A percentile compares a stretch with the other conserved stretches of the same genome.
Conservation (phyloP, 2,888 invertebrate species). For the Microctonus aethiopoides region DNA sequence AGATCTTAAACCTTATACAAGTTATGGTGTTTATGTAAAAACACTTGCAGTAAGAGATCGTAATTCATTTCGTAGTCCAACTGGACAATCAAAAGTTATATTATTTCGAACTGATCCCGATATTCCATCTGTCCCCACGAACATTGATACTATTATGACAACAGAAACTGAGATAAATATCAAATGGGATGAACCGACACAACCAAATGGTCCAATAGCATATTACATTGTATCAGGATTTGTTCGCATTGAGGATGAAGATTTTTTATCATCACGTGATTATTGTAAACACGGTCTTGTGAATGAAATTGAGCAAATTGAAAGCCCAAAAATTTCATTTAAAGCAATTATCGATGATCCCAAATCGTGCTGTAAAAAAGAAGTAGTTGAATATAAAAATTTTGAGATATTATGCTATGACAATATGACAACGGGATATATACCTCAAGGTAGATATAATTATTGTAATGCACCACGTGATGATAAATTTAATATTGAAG, state of each 20-base stretch:
- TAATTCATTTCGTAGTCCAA: conserved; percentile 38
- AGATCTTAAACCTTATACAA: conserved; percentile 74
- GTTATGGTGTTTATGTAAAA: conserved; percentile 81
- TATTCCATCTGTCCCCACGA: conserved; percentile 60
- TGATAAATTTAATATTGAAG: conserved; percentile 38
- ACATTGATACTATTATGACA: conserved; percentile 58
- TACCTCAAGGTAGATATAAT: conserved; percentile 48
- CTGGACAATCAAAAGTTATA: conserved; percentile 56
- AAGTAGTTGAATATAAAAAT: conserved; percentile 40
- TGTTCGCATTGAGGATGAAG: conserved; percentile 51
- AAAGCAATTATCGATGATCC: conserved; percentile 36
- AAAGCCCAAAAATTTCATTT: conserved; percentile 40
- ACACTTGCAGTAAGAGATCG: conserved; percentile 69
- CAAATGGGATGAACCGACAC: conserved; percentile 73
- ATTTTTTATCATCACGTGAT: conserved; percentile 59
- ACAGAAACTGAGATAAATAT: conserved; percentile 68
- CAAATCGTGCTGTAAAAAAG: conserved; percentile 48
- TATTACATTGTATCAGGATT: conserved; percentile 68
- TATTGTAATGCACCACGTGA: conserved; percentile 47
- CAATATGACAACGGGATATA: conserved; percentile 47
- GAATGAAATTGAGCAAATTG: conserved; percentile 42
- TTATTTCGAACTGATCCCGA: conserved; percentile 55
- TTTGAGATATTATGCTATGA: conserved; percentile 55
- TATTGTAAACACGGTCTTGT: conserved; percentile 62
- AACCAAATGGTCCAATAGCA: conserved; percentile 72